phyloP scores from a whole-genome alignment of 2,797 vertebrate species.

The Trichosurus vulpecula region DNA sequence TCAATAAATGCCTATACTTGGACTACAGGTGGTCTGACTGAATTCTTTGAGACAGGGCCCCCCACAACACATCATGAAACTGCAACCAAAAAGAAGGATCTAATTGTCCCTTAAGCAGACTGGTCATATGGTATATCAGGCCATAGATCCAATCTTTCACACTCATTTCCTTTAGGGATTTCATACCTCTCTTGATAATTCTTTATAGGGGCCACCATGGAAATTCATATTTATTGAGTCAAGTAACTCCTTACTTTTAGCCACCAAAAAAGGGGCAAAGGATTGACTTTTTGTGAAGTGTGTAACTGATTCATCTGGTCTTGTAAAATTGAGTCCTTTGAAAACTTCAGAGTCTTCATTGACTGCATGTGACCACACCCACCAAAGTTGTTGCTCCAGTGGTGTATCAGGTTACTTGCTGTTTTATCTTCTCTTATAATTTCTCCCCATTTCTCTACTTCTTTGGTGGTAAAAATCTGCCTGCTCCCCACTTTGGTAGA shows the following conservation, averaged over 20 bases:
- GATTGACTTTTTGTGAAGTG: neutral
- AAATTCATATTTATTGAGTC: neutral
- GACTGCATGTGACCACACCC: neutral
- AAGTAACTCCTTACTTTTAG: neutral
- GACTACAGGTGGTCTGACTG: too few species aligned
- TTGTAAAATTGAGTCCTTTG: neutral
- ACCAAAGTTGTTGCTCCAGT: neutral
- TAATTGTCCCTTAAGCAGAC: neutral
- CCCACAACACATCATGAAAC: too few species aligned
- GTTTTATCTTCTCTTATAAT: neutral
- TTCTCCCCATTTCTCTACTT: neutral
- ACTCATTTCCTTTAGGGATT: neutral
- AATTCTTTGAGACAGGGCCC: too few species aligned
- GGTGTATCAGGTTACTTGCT: neutral
- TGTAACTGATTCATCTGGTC: neutral
- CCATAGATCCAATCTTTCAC: neutral
- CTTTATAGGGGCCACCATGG: neutral
- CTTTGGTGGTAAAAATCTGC: neutral
- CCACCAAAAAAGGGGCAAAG: neutral
- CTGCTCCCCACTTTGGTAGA: neutral
- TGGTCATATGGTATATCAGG: neutral
- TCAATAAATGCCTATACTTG: too few species aligned
- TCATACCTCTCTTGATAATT: neutral
- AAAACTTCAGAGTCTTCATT: neutral
- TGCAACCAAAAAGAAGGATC: neutral